Base-by-base conservation (phyloP, 2,113 vertebrate genomes). In the Calidris pugnax region DNA sequence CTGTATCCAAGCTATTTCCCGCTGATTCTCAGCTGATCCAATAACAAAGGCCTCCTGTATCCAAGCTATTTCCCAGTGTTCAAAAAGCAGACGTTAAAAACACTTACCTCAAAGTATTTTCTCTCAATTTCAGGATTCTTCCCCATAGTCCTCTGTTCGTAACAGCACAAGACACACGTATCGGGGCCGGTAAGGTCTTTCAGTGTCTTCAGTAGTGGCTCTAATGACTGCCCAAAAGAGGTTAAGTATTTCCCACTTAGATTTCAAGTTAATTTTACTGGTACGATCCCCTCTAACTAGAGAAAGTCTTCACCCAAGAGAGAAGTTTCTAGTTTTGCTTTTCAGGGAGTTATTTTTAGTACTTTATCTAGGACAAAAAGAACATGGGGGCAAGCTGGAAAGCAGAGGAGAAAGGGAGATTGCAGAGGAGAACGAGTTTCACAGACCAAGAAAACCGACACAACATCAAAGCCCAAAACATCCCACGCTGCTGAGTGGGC, bases 101-200 rank as follows among this genome's bases (percentile, higher is more conserved):
- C 51, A 87, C 98, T 98, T 60, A 99, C 99, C 98, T 99, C 98
- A 96, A 99, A 99, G 97, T 99, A 99, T 41, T 81, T 98, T 43
- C 95, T 98, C 96, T 99, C 99, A 62, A 99, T 98, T 97, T 99
- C 98, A 88, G 99, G 99, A 89, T 99, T 99, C 96, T 98, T 97
- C 3, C 99, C 99, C 96, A 99, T 96, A 3, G 99, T 99, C 73
- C 99, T 98, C 88, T 99, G 98, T 77, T 99, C 99, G 4, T 99
- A 99, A 96, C 99, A 99, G 97, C 99, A 99, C 96, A 99, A 98
- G 87, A 99, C 92, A 63, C 98, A 98, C 2, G 99, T 99, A 28
- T 99, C 97, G 14, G 98, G 98, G 96, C 99, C 98, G 51, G 98
- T 97, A 43, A 99, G 98, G 62, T 98, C 97, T 77, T 98, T 99